Conservation (phyloP, 2,888 invertebrate genomes). For the Drosophila mercatorum region DNA sequence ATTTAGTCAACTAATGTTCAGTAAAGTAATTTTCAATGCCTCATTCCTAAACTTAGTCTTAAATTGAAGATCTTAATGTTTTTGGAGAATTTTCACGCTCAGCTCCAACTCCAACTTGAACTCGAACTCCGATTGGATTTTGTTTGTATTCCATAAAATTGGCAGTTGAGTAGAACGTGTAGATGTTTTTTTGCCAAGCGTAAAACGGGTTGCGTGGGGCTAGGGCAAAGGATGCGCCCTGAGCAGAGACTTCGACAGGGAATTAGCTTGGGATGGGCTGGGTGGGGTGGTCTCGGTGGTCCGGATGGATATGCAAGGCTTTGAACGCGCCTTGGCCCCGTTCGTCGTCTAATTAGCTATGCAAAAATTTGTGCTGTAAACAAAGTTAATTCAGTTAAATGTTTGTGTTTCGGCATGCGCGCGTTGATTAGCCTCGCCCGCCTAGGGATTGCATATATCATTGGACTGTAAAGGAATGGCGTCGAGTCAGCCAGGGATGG, state of each 20-base stretch:
- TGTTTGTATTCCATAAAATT: slow-evolving; percentile 5
- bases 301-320: slow-evolving; percentile 35
- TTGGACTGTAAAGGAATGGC: slow-evolving; percentile 6
- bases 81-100: not conserved
- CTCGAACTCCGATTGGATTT: not conserved
- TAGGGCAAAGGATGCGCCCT: not conserved
- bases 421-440: slow-evolving; percentile 62
- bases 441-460: slow-evolving; percentile 50
- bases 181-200: slow-evolving; percentile 19
- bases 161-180: slow-evolving; percentile 17
- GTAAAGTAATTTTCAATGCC: too few species aligned
- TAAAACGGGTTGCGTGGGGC: slow-evolving; percentile 6
- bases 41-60: too few species aligned
- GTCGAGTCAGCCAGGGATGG: not conserved
- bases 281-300: not conserved
- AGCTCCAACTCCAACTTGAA: not conserved
- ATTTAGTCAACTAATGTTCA: too few species aligned
- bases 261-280: slow-evolving; percentile 42
- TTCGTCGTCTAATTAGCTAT: slow-evolving; percentile 70
- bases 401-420: slow-evolving; percentile 74
- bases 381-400: slow-evolving; percentile 77
- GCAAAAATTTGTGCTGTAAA: slow-evolving; percentile 70
- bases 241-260: slow-evolving; percentile 20
- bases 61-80: too few species aligned
- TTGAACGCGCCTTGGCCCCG: slow-evolving; percentile 18